phyloP scores from a whole-genome alignment of 2,888 invertebrate genomes.

The Pheosia gnoma region DNA sequence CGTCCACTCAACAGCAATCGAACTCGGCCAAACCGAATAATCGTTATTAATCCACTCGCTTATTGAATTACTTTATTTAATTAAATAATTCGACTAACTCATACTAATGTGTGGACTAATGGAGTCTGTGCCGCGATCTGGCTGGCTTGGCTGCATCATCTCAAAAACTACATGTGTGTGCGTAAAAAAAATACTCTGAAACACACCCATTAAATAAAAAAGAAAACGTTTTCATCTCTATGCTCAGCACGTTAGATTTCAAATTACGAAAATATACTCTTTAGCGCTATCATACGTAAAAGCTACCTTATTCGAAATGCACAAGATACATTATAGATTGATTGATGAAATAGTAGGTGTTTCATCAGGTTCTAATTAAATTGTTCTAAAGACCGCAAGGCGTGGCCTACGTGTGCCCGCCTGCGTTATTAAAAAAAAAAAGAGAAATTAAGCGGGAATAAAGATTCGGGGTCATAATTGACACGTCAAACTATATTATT shows the following conservation, averaged over 20 bases:
- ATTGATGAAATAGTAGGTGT: conserved; percentile 49
- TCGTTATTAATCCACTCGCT: conserved; percentile 79
- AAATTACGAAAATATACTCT: conserved; percentile 23
- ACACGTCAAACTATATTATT: conserved; percentile 79
- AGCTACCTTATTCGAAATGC: conserved; percentile 38
- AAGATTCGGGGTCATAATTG: conserved; percentile 76
- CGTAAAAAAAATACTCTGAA: conserved; percentile 60
- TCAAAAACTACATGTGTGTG: conserved; percentile 67
- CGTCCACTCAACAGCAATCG: conserved; percentile 60
- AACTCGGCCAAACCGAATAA: conserved; percentile 58
- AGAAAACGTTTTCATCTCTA: conserved; percentile 48
- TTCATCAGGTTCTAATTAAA: conserved; percentile 49
- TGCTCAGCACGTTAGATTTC: conserved; percentile 37
- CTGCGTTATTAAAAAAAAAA: conserved; percentile 51
- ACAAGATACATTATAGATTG: conserved; percentile 45
- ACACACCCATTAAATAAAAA: conserved; percentile 55
- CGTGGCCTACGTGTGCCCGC: conserved; percentile 63
- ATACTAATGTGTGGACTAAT: conserved; percentile 82
- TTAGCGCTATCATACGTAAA: conserved; percentile 30
- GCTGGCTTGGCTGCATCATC: conserved; percentile 60
- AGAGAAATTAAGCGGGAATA: conserved; percentile 54
- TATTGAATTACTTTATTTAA: conserved; percentile 83
- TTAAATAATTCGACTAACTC: conserved; percentile 83
- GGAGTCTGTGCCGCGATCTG: conserved; percentile 77
- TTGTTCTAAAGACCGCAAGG: conserved; percentile 51